Evolutionary conservation across 2,113 vertebrate species (phyloP).

Genomic region (Fregetta grallaria): DNA sequence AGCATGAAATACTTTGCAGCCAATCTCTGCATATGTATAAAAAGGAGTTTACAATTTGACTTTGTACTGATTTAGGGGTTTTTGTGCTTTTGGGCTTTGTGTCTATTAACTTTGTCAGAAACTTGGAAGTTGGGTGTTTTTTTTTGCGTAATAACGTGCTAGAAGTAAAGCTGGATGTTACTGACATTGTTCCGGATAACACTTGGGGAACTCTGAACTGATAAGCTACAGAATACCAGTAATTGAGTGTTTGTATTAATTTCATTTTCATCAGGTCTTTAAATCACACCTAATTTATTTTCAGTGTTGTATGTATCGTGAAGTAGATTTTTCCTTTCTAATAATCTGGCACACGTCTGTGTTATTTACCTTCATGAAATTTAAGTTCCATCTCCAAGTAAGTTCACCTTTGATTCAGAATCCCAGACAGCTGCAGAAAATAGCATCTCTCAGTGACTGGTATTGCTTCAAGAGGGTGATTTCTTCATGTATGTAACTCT

Average conservation of each 20-base stretch:
- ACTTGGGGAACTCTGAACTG: not conserved
- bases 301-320: fast-evolving
- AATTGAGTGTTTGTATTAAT: not conserved
- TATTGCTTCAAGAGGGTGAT: not conserved
- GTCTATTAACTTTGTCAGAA: not conserved
- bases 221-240: not conserved
- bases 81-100: not conserved
- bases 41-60: not conserved
- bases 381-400: not conserved
- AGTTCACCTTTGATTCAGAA: not conserved
- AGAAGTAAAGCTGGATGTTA: not conserved
- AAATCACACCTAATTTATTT: not conserved
- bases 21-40: not conserved
- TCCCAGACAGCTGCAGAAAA: not conserved
- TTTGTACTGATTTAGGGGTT: not conserved
- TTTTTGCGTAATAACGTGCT: not conserved
- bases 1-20: not conserved
- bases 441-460: not conserved
- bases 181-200: not conserved
- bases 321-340: not conserved
- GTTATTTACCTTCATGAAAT: not conserved
- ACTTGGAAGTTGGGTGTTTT: not conserved
- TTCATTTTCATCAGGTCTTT: not conserved
- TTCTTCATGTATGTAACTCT: not conserved
- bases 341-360: not conserved